A percentile compares a stretch with the other conserved stretches of the same genome.
phyloP scores from a whole-genome alignment of 2,888 invertebrate species.

The Eupithecia subfuscata region DNA sequence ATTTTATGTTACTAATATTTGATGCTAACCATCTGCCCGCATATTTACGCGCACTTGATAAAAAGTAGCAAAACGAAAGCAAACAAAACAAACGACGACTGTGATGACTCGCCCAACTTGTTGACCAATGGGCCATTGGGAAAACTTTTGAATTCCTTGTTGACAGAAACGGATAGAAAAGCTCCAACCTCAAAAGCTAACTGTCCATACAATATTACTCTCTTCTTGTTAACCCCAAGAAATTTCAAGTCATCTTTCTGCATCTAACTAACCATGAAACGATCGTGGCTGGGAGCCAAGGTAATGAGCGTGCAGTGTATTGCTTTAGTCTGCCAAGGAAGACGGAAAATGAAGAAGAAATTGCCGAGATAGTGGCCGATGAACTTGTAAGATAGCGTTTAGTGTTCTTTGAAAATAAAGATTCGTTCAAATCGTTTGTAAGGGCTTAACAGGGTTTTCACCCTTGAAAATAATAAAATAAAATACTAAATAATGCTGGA shows the following conservation, averaged over 20 bases:
- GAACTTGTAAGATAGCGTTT: background rate
- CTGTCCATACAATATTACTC: background rate
- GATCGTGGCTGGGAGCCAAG: constrained; percentile 31
- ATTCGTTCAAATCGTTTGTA: background rate
- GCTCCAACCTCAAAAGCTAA: background rate
- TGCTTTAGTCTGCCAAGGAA: constrained; percentile 5
- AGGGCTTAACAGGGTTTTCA: background rate
- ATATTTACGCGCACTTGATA: too few species aligned
- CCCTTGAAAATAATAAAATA: too few species aligned
- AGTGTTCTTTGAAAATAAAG: background rate
- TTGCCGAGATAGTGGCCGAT: background rate
- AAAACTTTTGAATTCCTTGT: background rate
- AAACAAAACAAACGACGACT: background rate
- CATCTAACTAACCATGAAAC: constrained; percentile 33
- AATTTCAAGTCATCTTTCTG: constrained; percentile 13
- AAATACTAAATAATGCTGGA: too few species aligned
- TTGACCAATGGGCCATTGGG: background rate
- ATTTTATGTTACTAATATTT: too few species aligned
- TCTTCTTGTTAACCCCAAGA: constrained; percentile 1
- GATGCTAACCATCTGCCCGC: too few species aligned
- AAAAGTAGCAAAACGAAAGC: background rate
- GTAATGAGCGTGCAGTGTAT: constrained; percentile 39
- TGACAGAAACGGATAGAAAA: background rate
- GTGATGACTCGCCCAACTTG: background rate
- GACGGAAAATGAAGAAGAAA: constrained; percentile 6